These are phyloP conservation scores for Episyrphus balteatus DNA, from an alignment of 1,140 invertebrate species.

Conservation along the genomic window DNA sequence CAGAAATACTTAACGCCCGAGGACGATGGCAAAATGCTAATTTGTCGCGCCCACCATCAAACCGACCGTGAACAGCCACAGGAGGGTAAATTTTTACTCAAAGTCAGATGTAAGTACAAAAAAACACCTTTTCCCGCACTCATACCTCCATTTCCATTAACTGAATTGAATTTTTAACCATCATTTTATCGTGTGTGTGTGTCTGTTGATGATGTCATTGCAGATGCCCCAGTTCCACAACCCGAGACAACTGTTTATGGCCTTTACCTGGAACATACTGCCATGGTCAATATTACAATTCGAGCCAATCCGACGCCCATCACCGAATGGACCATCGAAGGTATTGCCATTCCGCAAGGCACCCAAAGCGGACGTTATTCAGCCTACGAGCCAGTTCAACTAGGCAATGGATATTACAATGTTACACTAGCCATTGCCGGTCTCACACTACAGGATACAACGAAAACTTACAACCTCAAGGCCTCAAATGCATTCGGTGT, in stretches of 20 bases:
- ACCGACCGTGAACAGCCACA: slow-evolving; percentile 31
- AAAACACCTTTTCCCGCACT: not conserved
- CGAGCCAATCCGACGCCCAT: slow-evolving; percentile 53
- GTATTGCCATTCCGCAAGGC: slow-evolving; percentile 44
- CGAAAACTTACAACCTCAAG: slow-evolving; percentile 51
- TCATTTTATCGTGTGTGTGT: not conserved
- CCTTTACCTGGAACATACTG: slow-evolving; percentile 53
- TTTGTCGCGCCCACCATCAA: slow-evolving; percentile 53
- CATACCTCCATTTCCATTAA: not conserved
- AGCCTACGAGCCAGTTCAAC: slow-evolving; percentile 22
- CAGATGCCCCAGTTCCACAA: slow-evolving; percentile 50
- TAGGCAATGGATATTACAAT: slow-evolving; percentile 55
- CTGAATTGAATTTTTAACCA: not conserved
- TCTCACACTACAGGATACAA: slow-evolving; percentile 63
- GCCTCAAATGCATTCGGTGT: slow-evolving; percentile 54
- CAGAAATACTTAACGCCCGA: slow-evolving; percentile 46
- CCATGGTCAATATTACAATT: slow-evolving; percentile 55
- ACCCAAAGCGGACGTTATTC: slow-evolving; percentile 26
- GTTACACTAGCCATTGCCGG: slow-evolving; percentile 50
- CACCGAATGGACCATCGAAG: slow-evolving; percentile 53
- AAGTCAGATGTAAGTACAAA: slow-evolving; percentile 25
- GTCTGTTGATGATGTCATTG: slow-evolving; percentile 8
- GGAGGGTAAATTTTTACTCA: slow-evolving; percentile 21
- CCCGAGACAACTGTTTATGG: slow-evolving; percentile 50
- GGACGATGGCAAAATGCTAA: slow-evolving; percentile 51